Percentiles rank a stretch among this genome's conserved stretches.
These are phyloP conservation scores for Danio kyathit DNA, from an alignment of 2,797 vertebrate genomes.

Conservation along the genomic window DNA sequence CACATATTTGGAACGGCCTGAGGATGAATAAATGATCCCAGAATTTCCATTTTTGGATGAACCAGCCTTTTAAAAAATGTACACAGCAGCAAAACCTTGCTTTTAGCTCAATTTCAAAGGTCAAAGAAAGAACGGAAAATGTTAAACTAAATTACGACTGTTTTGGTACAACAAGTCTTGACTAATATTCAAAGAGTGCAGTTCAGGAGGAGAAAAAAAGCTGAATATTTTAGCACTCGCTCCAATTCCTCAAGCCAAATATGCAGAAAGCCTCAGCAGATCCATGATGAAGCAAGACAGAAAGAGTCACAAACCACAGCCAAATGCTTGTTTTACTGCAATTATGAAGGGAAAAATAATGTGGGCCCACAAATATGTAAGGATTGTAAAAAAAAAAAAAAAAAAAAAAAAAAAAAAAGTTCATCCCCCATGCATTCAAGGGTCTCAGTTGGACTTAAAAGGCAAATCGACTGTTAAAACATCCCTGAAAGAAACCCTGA, in stretches of 20 bases:
- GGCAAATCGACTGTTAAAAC: constrained; percentile 5
- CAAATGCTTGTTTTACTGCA: constrained; percentile 13
- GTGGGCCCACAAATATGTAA: neutral
- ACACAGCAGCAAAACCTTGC: constrained; percentile 56
- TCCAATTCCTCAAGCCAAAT: constrained; percentile 11
- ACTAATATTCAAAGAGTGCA: neutral
- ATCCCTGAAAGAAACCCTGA: constrained; percentile 13
- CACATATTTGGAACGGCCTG: neutral
- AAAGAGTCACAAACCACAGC: neutral
- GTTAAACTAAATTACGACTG: neutral
- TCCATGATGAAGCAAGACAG: neutral
- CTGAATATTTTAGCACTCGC: neutral
- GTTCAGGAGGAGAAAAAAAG: neutral
- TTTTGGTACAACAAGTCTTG: neutral
- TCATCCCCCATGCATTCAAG: neutral
- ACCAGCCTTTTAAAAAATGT: neutral
- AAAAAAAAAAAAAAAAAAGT: neutral
- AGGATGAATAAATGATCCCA: neutral
- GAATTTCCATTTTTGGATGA: neutral
- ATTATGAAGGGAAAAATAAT: too few species aligned
- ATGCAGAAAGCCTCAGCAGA: constrained; percentile 1
- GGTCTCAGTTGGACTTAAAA: constrained; percentile 17
- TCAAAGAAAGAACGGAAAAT: neutral
- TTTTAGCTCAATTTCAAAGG: constrained; percentile 34
- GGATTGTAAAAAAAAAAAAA: neutral